These are phyloP conservation scores for Chionoecetes opilio DNA, from an alignment of 1,140 invertebrate genomes.

Conservation along the genomic window DNA sequence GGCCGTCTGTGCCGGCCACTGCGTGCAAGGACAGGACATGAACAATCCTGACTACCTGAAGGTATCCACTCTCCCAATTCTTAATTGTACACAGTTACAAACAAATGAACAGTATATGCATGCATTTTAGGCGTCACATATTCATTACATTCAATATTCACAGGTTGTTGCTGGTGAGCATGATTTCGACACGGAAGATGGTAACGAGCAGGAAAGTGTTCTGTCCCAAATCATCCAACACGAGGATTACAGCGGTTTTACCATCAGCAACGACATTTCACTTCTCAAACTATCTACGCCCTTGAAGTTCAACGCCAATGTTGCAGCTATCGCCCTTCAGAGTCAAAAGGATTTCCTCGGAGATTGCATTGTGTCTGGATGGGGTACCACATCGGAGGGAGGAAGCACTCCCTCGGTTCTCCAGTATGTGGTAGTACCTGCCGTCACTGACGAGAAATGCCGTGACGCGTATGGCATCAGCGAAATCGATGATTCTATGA, in stretches of 20 bases:
- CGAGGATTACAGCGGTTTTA: conserved; percentile 63
- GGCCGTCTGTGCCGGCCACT: conserved; percentile 87
- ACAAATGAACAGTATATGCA: too few species aligned
- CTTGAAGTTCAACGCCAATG: conserved; percentile 50
- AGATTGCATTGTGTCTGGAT: conserved; percentile 81
- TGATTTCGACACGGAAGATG: conserved; percentile 55
- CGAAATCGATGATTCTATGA: conserved; percentile 73
- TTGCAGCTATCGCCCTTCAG: conserved; percentile 42
- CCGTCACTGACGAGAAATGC: conserved; percentile 82
- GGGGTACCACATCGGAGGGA: conserved; percentile 66
- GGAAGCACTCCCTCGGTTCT: conserved; percentile 82
- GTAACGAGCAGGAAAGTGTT: conserved; percentile 64
- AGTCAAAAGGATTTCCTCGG: conserved; percentile 66
- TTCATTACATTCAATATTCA: background rate
- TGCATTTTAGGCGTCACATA: too few species aligned
- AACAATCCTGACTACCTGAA: conserved; percentile 69
- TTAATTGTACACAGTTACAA: background rate
- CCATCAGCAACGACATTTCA: conserved; percentile 81
- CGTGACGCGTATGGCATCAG: conserved; percentile 80
- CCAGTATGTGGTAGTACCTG: conserved; percentile 84
- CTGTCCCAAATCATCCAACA: conserved; percentile 71
- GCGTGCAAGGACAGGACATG: conserved; percentile 81
- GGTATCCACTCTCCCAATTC: background rate
- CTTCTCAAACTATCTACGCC: conserved; percentile 49
- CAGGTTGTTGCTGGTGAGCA: conserved; percentile 75